Conservation (phyloP, 2,888 invertebrate genomes). For the Drosophila affinis region DNA sequence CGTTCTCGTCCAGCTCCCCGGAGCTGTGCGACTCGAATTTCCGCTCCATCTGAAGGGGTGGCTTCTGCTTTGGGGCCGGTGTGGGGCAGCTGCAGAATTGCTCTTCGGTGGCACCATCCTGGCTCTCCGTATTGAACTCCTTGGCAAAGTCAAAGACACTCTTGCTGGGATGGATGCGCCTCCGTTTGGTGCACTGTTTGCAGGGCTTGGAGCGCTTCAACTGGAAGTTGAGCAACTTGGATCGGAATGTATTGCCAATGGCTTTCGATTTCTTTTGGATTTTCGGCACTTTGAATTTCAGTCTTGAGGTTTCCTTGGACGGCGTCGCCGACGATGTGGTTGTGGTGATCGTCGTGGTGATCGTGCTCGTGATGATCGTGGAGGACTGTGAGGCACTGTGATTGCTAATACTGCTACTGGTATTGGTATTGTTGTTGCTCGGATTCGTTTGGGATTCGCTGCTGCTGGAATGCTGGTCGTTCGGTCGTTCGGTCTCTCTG, state of each 20-base stretch:
- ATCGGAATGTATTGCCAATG: constrained; percentile 82
- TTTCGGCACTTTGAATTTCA: constrained; percentile 82
- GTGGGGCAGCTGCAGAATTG: constrained; percentile 81
- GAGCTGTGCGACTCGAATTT: constrained; percentile 60
- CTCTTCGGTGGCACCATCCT: constrained; percentile 41
- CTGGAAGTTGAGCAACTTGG: constrained; percentile 81
- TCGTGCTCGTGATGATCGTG: constrained; percentile 52
- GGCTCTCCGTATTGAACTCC: constrained; percentile 70
- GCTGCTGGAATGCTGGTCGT: constrained; percentile 44
- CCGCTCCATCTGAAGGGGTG: constrained; percentile 48
- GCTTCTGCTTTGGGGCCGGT: constrained; percentile 27
- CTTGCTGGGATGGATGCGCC: constrained; percentile 82
- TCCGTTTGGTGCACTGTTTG: constrained; percentile 81
- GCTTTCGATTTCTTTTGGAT: constrained; percentile 82
- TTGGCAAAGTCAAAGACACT: constrained; percentile 82
- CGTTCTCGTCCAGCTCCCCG: constrained; percentile 55
- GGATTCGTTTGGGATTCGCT: constrained; percentile 47
- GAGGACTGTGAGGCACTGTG: constrained; percentile 47
- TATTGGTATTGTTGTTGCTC: constrained; percentile 43
- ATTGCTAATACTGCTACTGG: constrained; percentile 41
- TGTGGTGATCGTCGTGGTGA: constrained; percentile 53
- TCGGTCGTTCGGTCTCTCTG: not conserved
- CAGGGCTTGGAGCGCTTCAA: constrained; percentile 78
- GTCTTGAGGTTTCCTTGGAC: constrained; percentile 79
- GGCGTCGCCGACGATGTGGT: constrained; percentile 63